These are phyloP conservation scores for Calliopum simillimum DNA, from an alignment of 2,888 invertebrate species.

Conservation along the genomic window DNA sequence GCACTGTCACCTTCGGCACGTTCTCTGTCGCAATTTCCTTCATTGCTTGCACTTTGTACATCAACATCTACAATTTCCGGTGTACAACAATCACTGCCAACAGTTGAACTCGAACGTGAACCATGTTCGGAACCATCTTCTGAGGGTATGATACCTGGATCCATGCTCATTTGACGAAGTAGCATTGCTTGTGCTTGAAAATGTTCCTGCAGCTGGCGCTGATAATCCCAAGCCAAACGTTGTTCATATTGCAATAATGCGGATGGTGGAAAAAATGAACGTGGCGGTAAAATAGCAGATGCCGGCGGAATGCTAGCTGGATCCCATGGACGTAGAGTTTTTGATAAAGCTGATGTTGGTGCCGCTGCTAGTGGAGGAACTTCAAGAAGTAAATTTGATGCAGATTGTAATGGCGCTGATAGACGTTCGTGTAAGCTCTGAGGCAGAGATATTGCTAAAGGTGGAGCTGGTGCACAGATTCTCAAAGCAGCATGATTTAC, in stretches of 20 bases:
- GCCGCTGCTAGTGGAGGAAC: not conserved
- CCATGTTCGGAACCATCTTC: conserved; percentile 80
- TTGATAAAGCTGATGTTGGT: conserved; percentile 13
- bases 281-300: conserved; percentile 57
- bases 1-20: conserved; percentile 15
- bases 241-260: conserved; percentile 76
- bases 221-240: conserved; percentile 71
- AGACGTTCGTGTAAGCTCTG: not conserved
- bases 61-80: conserved; percentile 70
- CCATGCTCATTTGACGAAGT: conserved; percentile 69
- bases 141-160: conserved; percentile 64
- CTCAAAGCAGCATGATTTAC: not conserved
- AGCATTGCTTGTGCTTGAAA: conserved; percentile 70
- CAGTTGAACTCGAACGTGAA: conserved; percentile 74
- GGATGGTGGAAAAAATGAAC: conserved; percentile 65
- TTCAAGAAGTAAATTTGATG: conserved; percentile 32
- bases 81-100: conserved; percentile 79
- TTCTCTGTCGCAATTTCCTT: conserved; percentile 14
- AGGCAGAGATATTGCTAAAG: conserved; percentile 28
- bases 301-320: conserved; percentile 68
- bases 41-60: conserved; percentile 58
- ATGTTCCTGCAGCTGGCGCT: conserved; percentile 70
- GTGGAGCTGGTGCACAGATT: not conserved
- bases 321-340: conserved; percentile 79
- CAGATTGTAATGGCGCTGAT: conserved; percentile 13